Evolutionary conservation across 1,140 invertebrate species (phyloP).

Genomic region (Leptinotarsa defecta): DNA sequence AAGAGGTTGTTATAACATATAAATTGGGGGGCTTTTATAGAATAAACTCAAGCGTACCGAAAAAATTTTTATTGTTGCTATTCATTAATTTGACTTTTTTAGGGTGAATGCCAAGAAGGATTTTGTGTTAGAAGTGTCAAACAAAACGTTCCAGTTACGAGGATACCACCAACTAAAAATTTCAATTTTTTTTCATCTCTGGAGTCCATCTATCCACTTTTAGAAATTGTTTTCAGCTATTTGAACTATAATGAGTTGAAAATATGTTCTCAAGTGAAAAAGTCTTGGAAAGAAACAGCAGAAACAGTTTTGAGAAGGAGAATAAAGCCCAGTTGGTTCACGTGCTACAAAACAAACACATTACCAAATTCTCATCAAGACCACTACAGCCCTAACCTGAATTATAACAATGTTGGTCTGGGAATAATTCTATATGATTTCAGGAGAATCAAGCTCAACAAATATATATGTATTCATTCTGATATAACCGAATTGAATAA

Average conservation of each 20-base stretch:
- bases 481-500: conserved; percentile 29
- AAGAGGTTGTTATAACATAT: too few relatives aligned
- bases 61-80: too few relatives aligned
- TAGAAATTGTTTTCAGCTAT: conserved; percentile 44
- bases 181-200: conserved; percentile 42
- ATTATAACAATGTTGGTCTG: conserved; percentile 40
- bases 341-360: conserved; percentile 35
- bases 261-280: conserved; percentile 36
- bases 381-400: conserved; percentile 36
- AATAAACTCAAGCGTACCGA: too few relatives aligned
- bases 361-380: conserved; percentile 25
- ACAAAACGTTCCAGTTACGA: not conserved
- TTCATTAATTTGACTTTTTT: not conserved
- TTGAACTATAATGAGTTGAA: conserved; percentile 40
- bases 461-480: conserved; percentile 42
- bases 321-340: conserved; percentile 41
- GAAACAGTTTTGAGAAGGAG: conserved; percentile 35
- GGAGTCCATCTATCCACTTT: conserved; percentile 41
- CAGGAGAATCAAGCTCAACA: conserved; percentile 37
- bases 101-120: conserved; percentile 13
- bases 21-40: too few relatives aligned
- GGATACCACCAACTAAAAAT: conserved; percentile 25
- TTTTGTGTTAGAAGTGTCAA: conserved; percentile 39
- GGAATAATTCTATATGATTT: conserved; percentile 44
- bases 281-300: conserved; percentile 38